Evolutionary conservation across 2,113 vertebrate genomes (phyloP), one percentile per base, ranked within the genome.

Genomic region (Hyla sarda): DNA sequence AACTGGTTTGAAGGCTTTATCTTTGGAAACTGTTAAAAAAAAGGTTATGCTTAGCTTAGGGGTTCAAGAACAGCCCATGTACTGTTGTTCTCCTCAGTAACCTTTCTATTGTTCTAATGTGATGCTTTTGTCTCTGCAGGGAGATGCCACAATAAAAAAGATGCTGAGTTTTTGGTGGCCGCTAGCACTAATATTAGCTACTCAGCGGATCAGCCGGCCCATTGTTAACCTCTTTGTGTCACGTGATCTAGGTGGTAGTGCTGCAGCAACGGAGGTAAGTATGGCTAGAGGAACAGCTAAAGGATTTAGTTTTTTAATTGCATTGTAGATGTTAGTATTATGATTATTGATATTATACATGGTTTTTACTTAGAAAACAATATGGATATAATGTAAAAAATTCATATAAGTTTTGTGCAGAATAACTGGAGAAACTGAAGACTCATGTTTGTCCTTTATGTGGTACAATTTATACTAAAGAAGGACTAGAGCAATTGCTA

Each of bases 161-260:
- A 99, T 99, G 98, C 93, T 99, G 89, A 96, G 94, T 85, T 99
- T 99, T 93, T 99, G 98, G 98, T 99, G 98, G 98, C 98, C 98
- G 28, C 90, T 99, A 92, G 98, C 98, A 0, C 95, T 99, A 82
- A 99, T 99, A 90, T 88, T 99, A 90, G 98, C 98, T 34, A 99
- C 98, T 8, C 98, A 99, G 91, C 90, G 98, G 69, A 99, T 99
- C 92, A 99, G 98, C 47, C 92, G 98, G 76, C 98, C 98, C 13
- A 98, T 99, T 9, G 98, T 99, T 90, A 99, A 99, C 90, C 96
- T 99, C 87, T 99, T 99, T 86, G 98, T 99, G 10, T 99, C 98
- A 5, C 95, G 98, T 5, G 98, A 99, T 90, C 95, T 99, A 1
- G 97, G 97, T 1, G 97, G 96, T 82, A 97, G 96, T 83, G 89